Evolutionary conservation across 2,113 vertebrate genomes (phyloP), one percentile per base, ranked within the genome.

Genomic region (Zosterops japonicus): DNA sequence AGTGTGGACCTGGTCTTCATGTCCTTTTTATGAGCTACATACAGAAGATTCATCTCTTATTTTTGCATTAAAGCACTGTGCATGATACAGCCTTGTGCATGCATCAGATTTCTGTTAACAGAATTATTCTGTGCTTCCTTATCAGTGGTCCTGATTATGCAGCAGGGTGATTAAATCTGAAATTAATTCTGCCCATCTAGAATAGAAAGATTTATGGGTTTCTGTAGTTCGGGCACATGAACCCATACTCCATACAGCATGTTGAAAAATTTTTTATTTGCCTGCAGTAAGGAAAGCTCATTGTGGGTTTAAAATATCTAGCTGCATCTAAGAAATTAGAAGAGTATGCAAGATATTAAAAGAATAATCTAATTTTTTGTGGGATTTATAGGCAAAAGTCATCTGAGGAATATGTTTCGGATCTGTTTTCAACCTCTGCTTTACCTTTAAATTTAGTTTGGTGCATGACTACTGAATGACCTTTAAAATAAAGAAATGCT

Each of bases 401-500:
- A 65, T 57, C 21, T 41, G 29, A 64, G 41, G 50, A 87, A 67
- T 46, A 49, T 14, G 56, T 93, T 90, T 82, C 57, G 53, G 61
- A 60, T 82, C 25, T 90, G 31, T 90, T 87, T 84, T 78, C 76
- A 59, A 74, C 35, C 9, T 56, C 67, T 59, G 22, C 64, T 81
- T 84, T 82, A 63, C 56, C 36, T 85, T 85, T 81, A 76, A 91
- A 84, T 19, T 12, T 79, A 57, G 13, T 74, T 94, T 80, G 41
- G 22, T 71, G 27, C 9, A 2, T 89, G 76, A 52, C 63, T 87
- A 39, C 27, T 59, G 69, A 95, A 90, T 91, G 75, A 94, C 55
- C 69, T 93, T 92, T 93, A 80, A 91, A 96, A 76, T 59, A 67
- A 91, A 53, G 36, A 93, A 90, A 78, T 84, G 24, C 60, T 39